Base-by-base conservation (phyloP, 1,140 invertebrate genomes). In the Pogonomyrmex californicus region DNA sequence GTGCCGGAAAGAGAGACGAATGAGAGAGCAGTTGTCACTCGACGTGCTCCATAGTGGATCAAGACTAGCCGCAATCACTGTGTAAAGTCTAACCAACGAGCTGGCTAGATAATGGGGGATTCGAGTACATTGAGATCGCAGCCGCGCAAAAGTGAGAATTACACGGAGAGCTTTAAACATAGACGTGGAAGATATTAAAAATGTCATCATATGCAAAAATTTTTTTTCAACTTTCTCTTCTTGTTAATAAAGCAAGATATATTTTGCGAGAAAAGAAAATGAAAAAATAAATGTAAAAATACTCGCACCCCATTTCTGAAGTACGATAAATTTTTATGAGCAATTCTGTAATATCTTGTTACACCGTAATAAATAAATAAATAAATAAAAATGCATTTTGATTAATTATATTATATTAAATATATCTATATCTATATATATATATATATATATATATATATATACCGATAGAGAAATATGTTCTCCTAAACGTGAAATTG, bases 1-100 rank as follows among this genome's bases (percentile, higher is more conserved):
- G 86, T 85, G 86, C 60, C 62, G 49, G 75, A 58, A 62, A 85
- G 47, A 70, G 58, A 73, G 38, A 66, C 38, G 66, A 86, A 51
- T 81, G 47, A 86, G 30, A 47, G 33, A 41, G 17, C 65, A 14
- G 36, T 14, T 33, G 14, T 54, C 38, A 47, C 36, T 36, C 23
- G 36, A 10, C 41, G 47, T 33, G 30, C 62, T 54, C 47, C 17
- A 66, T 30, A 36, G 10, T 51, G 51, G 54, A 51, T 68, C 33
- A 81, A 62, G 14, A 65, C 36, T n/a, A 23, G 51, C 65, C 51
- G 30, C 62, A 82, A 79, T 65, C 49, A 68, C 41, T 47, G 30
- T 23, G 10, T 23, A 51, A 71, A 71, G 38, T 44, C 0, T 14
- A 56, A 41, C 4, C 9, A n/a, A 58, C 14, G 4, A n/a, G 38